Base-by-base conservation (phyloP, 2,888 invertebrate species). In the Amiota mariae region DNA sequence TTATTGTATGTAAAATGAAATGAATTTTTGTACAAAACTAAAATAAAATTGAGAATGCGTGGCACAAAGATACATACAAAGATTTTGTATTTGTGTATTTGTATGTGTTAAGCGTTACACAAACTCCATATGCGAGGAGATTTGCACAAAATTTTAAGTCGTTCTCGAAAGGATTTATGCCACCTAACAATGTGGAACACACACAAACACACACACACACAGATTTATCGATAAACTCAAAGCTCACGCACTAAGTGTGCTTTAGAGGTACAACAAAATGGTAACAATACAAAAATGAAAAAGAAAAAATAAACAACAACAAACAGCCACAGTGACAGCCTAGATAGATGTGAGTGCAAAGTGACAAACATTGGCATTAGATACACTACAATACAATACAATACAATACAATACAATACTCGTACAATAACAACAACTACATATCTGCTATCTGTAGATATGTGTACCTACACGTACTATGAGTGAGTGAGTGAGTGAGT, bases 31-130 rank as follows among this genome's bases (percentile, higher is more conserved):
- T 36, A 36, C 36, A 36, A 59, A 59, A 59, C 59, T 59, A 59
- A 59, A 59, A 18, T 12, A 59, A 54, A n/a, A n/a, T n/a, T 13
- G 15, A 54, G 15, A n/a, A n/a, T 15, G 54, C 54, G 15, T 54
- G 54, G 54, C 54, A 54, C 15, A 15, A 54, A 8, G n/a, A 36
- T 36, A 36, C 6, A 36, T 36, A 36, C 36, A 36, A 24, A 24
- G 24, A 24, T 24, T 24, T 24, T 24, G 24, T 36, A 36, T 36
- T 36, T 36, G 36, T 36, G 36, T 36, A 36, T 36, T 36, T 36
- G 36, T 89, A 89, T 88, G 86, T 87, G 82, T 87, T 89, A 89
- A 86, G 87, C 87, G 86, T 85, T 86, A 85, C 85, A 84, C 85
- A 81, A 81, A 81, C 78, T 79, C 81, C 81, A 82, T 82, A 84